Conservation (phyloP, 30 jellyfish, hydroid and myxozoan species). For the Aurelia aurita region DNA sequence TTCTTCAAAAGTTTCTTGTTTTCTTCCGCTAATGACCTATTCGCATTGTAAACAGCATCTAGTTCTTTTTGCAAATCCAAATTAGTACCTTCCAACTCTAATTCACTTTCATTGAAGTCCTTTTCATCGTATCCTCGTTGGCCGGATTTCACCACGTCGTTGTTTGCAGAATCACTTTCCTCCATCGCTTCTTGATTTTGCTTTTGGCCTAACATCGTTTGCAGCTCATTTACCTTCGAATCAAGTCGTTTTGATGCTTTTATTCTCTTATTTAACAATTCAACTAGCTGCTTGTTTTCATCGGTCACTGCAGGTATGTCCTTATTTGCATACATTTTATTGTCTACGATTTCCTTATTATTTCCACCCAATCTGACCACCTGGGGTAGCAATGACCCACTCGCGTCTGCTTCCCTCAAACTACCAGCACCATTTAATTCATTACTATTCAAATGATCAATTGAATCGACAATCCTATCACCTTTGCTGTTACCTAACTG, state of each 20-base stretch:
- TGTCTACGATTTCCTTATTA: background rate
- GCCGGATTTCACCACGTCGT: background rate
- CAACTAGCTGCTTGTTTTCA: constrained; percentile 12
- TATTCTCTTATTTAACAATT: constrained; percentile 36
- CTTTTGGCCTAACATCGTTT: constrained; percentile 26
- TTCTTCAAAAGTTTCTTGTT: background rate
- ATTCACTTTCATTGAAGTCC: background rate
- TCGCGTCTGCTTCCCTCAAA: background rate
- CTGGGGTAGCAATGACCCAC: constrained; percentile 11
- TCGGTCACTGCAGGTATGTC: constrained; percentile 32
- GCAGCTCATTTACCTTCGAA: constrained; percentile 35
- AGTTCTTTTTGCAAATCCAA: constrained; percentile 23
- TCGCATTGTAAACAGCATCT: constrained; percentile 11
- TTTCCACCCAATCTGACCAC: constrained; percentile 20
- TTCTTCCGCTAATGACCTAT: constrained; percentile 9
- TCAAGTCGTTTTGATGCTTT: constrained; percentile 41
- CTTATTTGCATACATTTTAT: constrained; percentile 6
- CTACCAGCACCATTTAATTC: too few species aligned
- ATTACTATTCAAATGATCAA: too few species aligned
- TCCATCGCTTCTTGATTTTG: background rate
- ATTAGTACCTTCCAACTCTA: background rate
- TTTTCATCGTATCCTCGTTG: background rate
- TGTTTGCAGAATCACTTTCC: background rate
- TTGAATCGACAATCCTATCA: background rate
- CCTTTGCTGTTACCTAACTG: background rate